phyloP scores from a whole-genome alignment of 1,140 invertebrate species.

The Grapholita molesta region DNA sequence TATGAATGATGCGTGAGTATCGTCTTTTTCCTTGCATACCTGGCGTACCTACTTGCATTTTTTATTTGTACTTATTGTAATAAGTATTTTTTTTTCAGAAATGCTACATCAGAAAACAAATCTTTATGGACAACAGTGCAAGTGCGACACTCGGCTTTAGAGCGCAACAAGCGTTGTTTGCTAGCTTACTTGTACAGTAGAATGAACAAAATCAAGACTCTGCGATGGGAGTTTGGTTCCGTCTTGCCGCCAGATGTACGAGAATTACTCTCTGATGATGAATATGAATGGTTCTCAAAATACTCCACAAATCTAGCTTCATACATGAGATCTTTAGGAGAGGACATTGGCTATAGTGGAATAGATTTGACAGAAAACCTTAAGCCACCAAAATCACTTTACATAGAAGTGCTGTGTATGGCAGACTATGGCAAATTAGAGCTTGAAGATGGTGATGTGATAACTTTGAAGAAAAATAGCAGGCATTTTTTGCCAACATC shows the following conservation, averaged over 20 bases:
- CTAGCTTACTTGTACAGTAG: constrained; percentile 94
- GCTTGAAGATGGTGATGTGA: constrained; percentile 93
- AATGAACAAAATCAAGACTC: constrained; percentile 86
- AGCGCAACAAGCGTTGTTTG: constrained; percentile 94
- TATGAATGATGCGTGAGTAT: constrained; percentile 70
- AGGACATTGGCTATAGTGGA: constrained; percentile 83
- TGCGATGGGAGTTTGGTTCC: constrained; percentile 96
- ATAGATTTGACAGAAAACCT: constrained; percentile 93
- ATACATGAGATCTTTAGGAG: constrained; percentile 94
- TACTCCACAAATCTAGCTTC: constrained; percentile 92
- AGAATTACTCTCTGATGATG: constrained; percentile 87
- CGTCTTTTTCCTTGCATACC: background rate
- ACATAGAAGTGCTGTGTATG: constrained; percentile 94
- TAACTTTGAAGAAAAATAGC: constrained; percentile 94
- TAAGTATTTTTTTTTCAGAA: constrained; percentile 52
- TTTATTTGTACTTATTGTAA: constrained; percentile 7
- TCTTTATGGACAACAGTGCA: constrained; percentile 84
- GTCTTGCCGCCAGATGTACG: constrained; percentile 92
- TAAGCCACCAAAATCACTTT: constrained; percentile 95
- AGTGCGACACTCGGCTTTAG: constrained; percentile 89
- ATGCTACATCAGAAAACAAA: constrained; percentile 63
- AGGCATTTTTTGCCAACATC: constrained; percentile 93
- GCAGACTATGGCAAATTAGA: constrained; percentile 96
- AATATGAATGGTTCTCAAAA: constrained; percentile 91
- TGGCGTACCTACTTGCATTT: background rate